Evolutionary conservation across 2,113 vertebrate genomes (phyloP).

Genomic region (Bubo bubo): DNA sequence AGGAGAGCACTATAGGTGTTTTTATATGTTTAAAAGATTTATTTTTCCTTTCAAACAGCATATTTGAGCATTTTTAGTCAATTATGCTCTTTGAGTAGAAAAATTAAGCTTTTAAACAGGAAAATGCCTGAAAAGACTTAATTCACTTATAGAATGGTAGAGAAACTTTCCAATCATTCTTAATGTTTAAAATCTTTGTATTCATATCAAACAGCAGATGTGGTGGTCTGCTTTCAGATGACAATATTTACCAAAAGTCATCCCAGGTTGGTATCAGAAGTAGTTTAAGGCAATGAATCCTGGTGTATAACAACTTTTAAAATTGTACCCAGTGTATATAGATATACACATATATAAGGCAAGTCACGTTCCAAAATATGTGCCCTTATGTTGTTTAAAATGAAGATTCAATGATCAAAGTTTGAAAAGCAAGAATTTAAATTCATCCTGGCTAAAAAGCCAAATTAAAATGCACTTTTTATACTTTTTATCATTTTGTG

Average conservation of each 20-base stretch:
- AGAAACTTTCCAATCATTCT: not conserved
- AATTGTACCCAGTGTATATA: not conserved
- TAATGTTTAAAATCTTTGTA: not conserved
- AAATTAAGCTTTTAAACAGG: not conserved
- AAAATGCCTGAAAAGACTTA: not conserved
- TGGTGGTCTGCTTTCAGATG: not conserved
- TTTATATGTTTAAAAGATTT: not conserved
- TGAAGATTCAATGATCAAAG: not conserved
- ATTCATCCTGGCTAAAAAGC: not conserved
- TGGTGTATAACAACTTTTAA: not conserved
- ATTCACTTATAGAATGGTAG: not conserved
- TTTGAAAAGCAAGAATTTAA: not conserved
- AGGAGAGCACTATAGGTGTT: not conserved
- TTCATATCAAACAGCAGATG: not conserved
- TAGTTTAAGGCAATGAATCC: not conserved
- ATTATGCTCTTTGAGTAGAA: not conserved
- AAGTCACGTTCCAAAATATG: not conserved
- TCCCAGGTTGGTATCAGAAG: not conserved
- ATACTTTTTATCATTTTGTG: not conserved
- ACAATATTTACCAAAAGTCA: not conserved
- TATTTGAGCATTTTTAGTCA: not conserved
- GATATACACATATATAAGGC: not conserved
- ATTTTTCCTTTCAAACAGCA: not conserved
- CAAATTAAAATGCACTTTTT: not conserved
- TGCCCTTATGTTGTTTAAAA: not conserved